Conservation (phyloP, 2,888 invertebrate genomes). For the Conistra vaccinii region DNA sequence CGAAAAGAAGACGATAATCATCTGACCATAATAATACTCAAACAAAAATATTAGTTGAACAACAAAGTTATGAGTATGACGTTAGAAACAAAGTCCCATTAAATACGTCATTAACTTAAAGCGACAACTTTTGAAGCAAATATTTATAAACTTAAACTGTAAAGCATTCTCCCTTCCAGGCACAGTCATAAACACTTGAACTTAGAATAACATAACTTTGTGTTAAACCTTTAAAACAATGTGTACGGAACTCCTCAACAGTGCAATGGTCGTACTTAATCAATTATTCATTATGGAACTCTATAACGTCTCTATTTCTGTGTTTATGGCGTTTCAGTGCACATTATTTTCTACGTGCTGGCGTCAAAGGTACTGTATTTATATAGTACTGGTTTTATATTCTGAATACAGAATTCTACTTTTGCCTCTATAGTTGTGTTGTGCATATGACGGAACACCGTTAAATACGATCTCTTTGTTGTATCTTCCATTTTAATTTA, state of each 20-base stretch:
- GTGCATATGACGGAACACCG: neutral
- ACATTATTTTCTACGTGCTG: constrained; percentile 10
- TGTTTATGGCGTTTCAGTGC: constrained; percentile 34
- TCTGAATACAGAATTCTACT: neutral
- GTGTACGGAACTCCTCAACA: constrained; percentile 35
- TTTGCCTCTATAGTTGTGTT: neutral
- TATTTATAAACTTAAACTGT: constrained; percentile 56
- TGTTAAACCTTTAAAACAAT: constrained; percentile 53
- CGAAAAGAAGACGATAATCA: too few relatives aligned
- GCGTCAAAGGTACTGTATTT: constrained; percentile 22
- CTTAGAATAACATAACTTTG: constrained; percentile 36
- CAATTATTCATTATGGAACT: constrained; percentile 60
- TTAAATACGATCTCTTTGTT: neutral
- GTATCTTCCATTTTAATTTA: neutral
- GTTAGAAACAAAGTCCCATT: constrained; percentile 22
- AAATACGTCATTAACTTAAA: constrained; percentile 34
- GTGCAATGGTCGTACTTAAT: constrained; percentile 46
- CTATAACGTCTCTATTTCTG: constrained; percentile 59
- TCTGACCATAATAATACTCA: neutral
- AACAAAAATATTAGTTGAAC: constrained; percentile 8
- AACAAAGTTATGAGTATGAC: constrained; percentile 26
- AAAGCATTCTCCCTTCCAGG: constrained; percentile 30
- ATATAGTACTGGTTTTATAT: neutral
- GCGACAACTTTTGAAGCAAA: constrained; percentile 56
- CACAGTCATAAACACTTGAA: constrained; percentile 33